A percentile compares a stretch with the other conserved stretches of the same genome.
phyloP scores from a whole-genome alignment of 2,797 vertebrate genomes.

The Cryptoprocta ferox region DNA sequence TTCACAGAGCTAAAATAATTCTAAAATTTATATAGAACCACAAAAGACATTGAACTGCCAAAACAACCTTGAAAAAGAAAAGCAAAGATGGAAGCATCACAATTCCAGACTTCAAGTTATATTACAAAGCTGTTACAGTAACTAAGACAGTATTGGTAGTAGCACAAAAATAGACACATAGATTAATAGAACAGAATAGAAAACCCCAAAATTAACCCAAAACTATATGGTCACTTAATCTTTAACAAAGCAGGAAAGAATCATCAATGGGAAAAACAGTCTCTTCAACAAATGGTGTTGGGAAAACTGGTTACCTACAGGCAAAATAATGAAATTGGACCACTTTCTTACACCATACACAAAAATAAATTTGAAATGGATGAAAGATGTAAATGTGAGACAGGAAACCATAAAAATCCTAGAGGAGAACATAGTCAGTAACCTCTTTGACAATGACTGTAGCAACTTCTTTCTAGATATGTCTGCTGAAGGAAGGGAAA shows the following conservation, averaged over 20 bases:
- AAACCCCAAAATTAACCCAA: not conserved
- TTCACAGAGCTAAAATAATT: not conserved
- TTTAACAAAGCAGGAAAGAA: not conserved
- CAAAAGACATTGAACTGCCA: not conserved
- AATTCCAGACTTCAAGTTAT: not conserved
- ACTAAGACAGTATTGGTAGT: not conserved
- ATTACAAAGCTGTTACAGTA: not conserved
- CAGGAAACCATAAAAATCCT: not conserved
- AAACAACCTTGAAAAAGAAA: not conserved
- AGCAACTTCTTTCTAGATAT: not conserved
- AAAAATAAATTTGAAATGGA: not conserved
- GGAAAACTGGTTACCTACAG: not conserved
- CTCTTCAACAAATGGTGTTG: not conserved
- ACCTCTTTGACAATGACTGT: not conserved
- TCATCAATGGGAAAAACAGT: not conserved
- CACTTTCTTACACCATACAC: not conserved
- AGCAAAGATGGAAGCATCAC: not conserved
- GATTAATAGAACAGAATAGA: not conserved
- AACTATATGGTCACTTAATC: not conserved
- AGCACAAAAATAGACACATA: not conserved
- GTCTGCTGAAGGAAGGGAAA: not conserved
- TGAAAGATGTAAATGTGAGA: not conserved
- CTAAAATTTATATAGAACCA: not conserved
- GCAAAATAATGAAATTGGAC: not conserved
- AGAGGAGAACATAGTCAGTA: not conserved